These are phyloP conservation scores for Sapajus apella DNA, from an alignment of 2,113 vertebrate species.

Conservation along the genomic window DNA sequence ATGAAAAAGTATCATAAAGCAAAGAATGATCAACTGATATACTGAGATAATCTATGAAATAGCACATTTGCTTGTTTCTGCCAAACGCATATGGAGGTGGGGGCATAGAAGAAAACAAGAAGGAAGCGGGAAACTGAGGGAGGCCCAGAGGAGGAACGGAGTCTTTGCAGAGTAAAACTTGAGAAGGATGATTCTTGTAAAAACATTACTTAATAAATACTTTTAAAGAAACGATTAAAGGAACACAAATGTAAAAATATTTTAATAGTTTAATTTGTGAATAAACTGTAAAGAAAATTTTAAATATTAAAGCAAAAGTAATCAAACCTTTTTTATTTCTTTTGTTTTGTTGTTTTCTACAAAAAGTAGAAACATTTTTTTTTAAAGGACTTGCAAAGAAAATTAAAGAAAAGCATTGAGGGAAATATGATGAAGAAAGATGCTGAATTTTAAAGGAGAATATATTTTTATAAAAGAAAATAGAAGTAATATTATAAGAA, in stretches of 20 bases:
- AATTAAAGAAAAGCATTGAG: neutral
- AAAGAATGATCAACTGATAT: neutral
- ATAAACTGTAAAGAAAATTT: neutral
- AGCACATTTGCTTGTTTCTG: neutral
- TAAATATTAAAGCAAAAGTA: neutral
- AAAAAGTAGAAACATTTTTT: neutral
- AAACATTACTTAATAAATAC: neutral
- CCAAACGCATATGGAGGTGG: neutral
- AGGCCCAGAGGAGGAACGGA: neutral
- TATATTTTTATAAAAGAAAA: neutral
- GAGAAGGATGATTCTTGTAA: neutral
- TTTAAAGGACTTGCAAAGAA: too few relatives aligned
- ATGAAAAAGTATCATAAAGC: neutral
- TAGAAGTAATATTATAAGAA: neutral
- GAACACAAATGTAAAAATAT: neutral
- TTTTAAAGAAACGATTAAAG: neutral
- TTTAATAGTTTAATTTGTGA: neutral
- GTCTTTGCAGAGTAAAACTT: neutral
- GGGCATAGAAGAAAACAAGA: neutral
- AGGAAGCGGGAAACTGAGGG: neutral
- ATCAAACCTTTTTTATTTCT: too few relatives aligned
- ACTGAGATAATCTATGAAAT: neutral
- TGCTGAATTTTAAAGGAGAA: neutral
- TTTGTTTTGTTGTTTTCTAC: too few relatives aligned
- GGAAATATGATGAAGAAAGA: neutral